phyloP scores from a whole-genome alignment of 2,113 vertebrate species.

The Argyrosomus japonicus region DNA sequence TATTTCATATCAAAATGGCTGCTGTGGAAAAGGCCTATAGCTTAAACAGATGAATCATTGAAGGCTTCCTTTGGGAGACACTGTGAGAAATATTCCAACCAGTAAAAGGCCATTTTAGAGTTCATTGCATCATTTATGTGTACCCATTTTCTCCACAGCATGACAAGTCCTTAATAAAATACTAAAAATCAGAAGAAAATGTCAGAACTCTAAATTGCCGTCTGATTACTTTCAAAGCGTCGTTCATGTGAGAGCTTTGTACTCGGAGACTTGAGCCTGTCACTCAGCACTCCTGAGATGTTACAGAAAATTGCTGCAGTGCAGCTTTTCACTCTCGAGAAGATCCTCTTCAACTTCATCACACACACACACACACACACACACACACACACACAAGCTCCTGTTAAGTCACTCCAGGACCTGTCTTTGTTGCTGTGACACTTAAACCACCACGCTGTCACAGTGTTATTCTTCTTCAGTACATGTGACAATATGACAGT shows the following conservation, averaged over 20 bases:
- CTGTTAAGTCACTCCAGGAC: constrained; percentile 31
- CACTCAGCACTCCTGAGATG: constrained; percentile 21
- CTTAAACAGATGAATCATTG: background rate
- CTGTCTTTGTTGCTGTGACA: constrained; percentile 17
- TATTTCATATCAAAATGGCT: no score
- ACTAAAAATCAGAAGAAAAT: background rate
- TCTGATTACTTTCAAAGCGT: constrained; percentile 11
- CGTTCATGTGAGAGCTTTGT: constrained; percentile 10
- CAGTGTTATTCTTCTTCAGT: background rate
- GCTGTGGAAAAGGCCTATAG: no score
- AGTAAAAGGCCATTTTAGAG: background rate
- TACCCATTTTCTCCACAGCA: constrained; percentile 8
- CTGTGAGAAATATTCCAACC: background rate
- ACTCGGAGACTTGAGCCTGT: constrained; percentile 5
- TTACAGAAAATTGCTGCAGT: constrained; percentile 19
- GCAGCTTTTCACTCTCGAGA: constrained; percentile 7
- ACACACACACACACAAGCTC: constrained; percentile 13
- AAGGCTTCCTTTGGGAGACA: background rate
- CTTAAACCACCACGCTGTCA: constrained; percentile 22
- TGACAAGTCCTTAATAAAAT: background rate
- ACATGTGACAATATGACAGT: constrained; percentile 27
- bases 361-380: constrained; percentile 11
- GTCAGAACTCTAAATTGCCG: background rate
- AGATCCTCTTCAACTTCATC: constrained; percentile 21
- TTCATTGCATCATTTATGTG: background rate